Base-by-base conservation (phyloP, 2,113 vertebrate species). In the Cygnus buccinator region DNA sequence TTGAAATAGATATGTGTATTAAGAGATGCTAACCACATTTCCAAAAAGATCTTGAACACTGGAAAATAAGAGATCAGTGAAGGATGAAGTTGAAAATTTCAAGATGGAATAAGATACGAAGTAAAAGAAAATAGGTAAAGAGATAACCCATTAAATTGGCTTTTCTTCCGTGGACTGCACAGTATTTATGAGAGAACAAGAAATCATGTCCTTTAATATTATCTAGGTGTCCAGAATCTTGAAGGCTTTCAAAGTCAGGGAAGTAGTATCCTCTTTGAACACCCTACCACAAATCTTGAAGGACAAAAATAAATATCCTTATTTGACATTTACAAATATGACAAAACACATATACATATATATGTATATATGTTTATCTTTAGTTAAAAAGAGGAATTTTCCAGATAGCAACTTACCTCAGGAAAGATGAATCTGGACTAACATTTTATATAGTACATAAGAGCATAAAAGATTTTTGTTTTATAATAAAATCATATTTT, bases 51-150 rank as follows among this genome's bases (percentile, higher is more conserved):
- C 88, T 78, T 86, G 71, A 84, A 41, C 39, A 62, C 11, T 43
- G 39, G 17, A 74, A 52, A 96, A 88, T 35, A 90, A 93, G 75
- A 90, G 66, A 84, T 84, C 81, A 59, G 68, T 46, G 95, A 86
- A 77, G 86, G 91, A 82, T 73, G 73, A 90, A 92, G 97, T 48
- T 84, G 76, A 90, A 84, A 89, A 21, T 70, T 91, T 94, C 37
- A 67, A 92, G 57, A 54, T 48, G 4, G 33, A 96, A 90, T 90
- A 74, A 77, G 74, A 72, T 46, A 65, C 59, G 55, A 35, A 82
- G 12, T 67, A 83, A 84, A 94, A 92, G 46, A 79, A 55, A 89
- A 70, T 39, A 92, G 48, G n/a, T 68, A 63, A 93, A 80, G 59
- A 89, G 26, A 92, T 83, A 94, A 95, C 93, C 37, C 43, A 73